These are phyloP conservation scores for Spisula subtruncata DNA, from an alignment of 2,888 invertebrate genomes.

Conservation along the genomic window DNA sequence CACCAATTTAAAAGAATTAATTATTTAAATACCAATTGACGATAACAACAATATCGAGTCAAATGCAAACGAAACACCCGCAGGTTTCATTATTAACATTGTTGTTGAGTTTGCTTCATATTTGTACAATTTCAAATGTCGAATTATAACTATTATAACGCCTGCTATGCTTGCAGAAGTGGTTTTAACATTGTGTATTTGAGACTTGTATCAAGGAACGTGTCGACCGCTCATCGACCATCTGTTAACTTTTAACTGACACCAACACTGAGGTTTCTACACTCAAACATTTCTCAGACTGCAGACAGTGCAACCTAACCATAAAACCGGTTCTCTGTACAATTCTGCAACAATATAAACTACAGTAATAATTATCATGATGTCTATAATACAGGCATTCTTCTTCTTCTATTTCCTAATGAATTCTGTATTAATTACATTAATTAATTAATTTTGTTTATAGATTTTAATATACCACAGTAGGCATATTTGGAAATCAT, in stretches of 20 bases:
- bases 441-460: no score
- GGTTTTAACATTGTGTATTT: neutral
- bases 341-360: no score
- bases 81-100: neutral
- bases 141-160: neutral
- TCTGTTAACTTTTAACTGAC: neutral
- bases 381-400: no score
- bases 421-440: no score
- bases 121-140: constrained; percentile 22
- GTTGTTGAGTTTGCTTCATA: neutral
- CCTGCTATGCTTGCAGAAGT: neutral
- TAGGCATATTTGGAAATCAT: no score
- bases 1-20: constrained; percentile 10
- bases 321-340: no score
- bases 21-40: neutral
- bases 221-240: neutral
- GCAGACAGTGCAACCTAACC: no score
- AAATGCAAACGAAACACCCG: neutral
- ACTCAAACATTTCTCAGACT: no score
- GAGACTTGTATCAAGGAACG: neutral
- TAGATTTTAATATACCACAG: no score
- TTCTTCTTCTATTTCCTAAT: no score
- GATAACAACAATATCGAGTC: neutral
- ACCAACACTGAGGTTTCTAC: neutral
- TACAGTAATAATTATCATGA: no score